Conservation (phyloP, 1,140 invertebrate species). For the Bombus balteatus region DNA sequence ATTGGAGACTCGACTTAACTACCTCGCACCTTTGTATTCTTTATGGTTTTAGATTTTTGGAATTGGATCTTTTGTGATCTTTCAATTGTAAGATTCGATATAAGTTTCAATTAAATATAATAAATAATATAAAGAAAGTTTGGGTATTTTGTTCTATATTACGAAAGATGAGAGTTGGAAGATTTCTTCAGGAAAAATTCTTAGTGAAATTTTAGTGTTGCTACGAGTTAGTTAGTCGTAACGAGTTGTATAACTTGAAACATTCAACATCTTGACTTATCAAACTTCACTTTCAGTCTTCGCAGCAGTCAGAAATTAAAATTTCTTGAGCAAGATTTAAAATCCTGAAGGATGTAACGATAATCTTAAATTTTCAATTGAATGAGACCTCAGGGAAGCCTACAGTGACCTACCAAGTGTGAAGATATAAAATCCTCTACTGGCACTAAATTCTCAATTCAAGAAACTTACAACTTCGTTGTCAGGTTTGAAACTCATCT, state of each 20-base stretch:
- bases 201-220: not conserved
- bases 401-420: not conserved
- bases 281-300: not conserved
- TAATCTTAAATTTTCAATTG: not conserved
- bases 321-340: not conserved
- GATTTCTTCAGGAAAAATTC: not conserved
- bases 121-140: not conserved
- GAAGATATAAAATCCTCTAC: not conserved
- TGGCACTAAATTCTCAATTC: not conserved
- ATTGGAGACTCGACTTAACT: not conserved
- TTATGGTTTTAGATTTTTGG: not conserved
- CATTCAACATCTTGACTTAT: not conserved
- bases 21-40: not conserved
- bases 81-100: not conserved
- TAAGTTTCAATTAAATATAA: not conserved
- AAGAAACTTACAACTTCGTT: not conserved
- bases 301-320: no score
- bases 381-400: not conserved
- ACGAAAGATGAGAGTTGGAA: not conserved
- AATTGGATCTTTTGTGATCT: not conserved
- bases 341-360: not conserved
- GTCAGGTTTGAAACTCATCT: not conserved
- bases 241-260: not conserved
- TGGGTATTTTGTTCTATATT: not conserved
- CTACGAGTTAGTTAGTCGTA: not conserved